A percentile compares a stretch with the other conserved stretches of the same genome.
Conservation (phyloP, 92 coral and sea anemone species). For the Phymanthus crucifer region DNA sequence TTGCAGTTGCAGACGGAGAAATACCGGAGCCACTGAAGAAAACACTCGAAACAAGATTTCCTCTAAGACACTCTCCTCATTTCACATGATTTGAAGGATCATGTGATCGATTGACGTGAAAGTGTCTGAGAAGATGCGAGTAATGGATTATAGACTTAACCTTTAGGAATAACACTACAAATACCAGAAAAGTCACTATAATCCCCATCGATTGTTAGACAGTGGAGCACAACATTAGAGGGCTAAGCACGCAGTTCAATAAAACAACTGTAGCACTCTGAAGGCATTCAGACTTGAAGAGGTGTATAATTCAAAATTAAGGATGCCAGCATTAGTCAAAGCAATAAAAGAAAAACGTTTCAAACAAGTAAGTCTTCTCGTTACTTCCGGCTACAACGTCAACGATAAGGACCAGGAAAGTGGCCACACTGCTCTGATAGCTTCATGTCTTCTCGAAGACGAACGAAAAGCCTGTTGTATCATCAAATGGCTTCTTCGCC, state of each 20-base stretch:
- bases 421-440: constrained; percentile 64
- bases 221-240: neutral
- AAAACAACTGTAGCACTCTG: too few relatives aligned
- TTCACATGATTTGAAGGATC: too few relatives aligned
- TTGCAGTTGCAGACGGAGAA: too few relatives aligned
- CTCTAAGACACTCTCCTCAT: too few relatives aligned
- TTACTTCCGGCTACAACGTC: constrained; percentile 57
- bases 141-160: too few relatives aligned
- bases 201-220: too few relatives aligned
- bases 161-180: too few relatives aligned
- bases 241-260: neutral
- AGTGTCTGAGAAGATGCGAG: too few relatives aligned
- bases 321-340: constrained; percentile 62
- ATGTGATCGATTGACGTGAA: too few relatives aligned
- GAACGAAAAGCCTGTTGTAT: constrained; percentile 53
- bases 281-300: neutral
- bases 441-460: constrained; percentile 57
- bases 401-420: constrained; percentile 46
- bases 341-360: constrained; percentile 70
- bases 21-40: too few relatives aligned
- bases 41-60: too few relatives aligned
- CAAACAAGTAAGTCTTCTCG: constrained; percentile 60
- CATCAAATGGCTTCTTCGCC: constrained; percentile 47
- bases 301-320: neutral
- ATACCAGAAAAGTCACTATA: too few relatives aligned